Evolutionary conservation across 2,797 vertebrate genomes (phyloP), one percentile per base, ranked within the genome.

Genomic region (Pseudotriccus pelzelni): DNA sequence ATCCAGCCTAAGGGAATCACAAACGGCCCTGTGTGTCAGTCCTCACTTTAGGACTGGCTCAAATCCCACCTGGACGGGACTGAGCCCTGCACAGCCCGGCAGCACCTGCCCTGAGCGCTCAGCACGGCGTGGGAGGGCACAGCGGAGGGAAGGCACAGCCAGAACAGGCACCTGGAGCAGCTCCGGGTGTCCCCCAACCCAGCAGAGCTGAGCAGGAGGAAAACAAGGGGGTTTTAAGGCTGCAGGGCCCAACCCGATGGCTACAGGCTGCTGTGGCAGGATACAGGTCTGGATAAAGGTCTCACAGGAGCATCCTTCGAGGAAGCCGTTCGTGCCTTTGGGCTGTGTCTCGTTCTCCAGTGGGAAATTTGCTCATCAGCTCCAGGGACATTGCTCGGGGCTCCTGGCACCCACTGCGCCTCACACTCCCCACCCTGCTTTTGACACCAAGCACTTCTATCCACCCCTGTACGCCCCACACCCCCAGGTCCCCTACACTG

Each of bases 21-120:
- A 60, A 28, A 62, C 3, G 4, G 20, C 34, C 37, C 3, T 0
- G 0, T 10, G 56, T 47, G 56, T 28, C 37, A 74, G 43, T 8
- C 21, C 27, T 46, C 2, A 0, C 24, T 39, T 69, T 24, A 27
- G 39, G 74, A 23, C 47, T 11, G 49, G 47, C 49, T 82, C 70
- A 36, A 17, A 23, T 7, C 70, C 78, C 78, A 14, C 8, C 10
- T 9, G 81, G 32, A 7, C 27, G 59, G 59, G 10, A 32, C 16
- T 0, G 3, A 80, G 66, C 50, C 34, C 27, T 4, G 27, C 64
- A 28, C 4, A 5, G 56, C 23, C 2, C 1, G 50, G 67, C 72
- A 59, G 25, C 10, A 0, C 10, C 23, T 16, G 46, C 47, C 32
- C 79, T 4, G 49, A 22, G 67, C 0, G 0, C 55, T 34, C 37